Conservation (phyloP, 2,113 vertebrate species). For the Miniopterus natalensis region DNA sequence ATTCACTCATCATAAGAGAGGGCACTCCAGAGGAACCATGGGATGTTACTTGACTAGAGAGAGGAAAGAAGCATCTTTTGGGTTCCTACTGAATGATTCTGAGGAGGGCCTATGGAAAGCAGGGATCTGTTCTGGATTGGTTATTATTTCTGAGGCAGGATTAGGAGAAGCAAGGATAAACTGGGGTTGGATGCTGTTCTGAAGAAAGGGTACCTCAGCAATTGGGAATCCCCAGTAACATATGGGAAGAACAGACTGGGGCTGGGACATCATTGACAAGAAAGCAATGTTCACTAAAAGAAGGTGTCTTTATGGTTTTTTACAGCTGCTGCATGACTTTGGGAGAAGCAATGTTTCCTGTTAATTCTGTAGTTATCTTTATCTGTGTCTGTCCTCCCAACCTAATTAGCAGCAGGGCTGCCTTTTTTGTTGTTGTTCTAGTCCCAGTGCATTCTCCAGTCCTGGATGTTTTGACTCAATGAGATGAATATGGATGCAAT, state of each 20-base stretch:
- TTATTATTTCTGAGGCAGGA: constrained; percentile 35
- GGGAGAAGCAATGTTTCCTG: not conserved
- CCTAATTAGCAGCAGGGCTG: not conserved
- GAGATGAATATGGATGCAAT: not conserved
- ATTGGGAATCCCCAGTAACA: not conserved
- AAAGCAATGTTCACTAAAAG: constrained; percentile 52
- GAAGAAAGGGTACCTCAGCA: not conserved
- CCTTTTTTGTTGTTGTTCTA: not conserved
- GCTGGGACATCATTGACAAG: not conserved
- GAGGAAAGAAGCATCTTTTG: not conserved
- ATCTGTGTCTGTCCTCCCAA: not conserved
- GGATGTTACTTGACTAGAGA: not conserved
- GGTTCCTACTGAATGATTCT: not conserved
- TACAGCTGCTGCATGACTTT: not conserved
- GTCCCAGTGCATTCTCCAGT: not conserved
- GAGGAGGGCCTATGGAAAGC: not conserved
- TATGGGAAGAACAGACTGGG: not conserved
- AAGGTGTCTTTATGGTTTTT: not conserved
- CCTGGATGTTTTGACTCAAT: not conserved
- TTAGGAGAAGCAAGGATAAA: not conserved
- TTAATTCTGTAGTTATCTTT: constrained; percentile 40
- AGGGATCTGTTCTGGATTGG: not conserved
- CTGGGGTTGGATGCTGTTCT: not conserved
- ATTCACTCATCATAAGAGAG: not conserved
- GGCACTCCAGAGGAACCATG: not conserved